A percentile compares a stretch with the other conserved stretches of the same genome.
Conservation (phyloP, 30 jellyfish, hydroid and myxozoan genomes). For the Chironex yamaguchii region DNA sequence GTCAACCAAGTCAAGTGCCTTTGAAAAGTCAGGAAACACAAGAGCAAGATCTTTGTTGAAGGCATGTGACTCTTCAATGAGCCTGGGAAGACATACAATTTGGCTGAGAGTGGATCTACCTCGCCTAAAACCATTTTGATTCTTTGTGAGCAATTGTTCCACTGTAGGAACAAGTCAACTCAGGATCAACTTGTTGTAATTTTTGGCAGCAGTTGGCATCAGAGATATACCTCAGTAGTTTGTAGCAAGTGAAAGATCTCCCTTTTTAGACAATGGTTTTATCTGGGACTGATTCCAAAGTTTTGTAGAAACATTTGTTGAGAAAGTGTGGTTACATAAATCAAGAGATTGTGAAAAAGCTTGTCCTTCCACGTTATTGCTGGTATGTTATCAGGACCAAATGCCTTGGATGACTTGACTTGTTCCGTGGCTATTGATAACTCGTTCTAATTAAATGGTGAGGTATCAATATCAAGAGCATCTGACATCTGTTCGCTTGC, state of each 20-base stretch:
- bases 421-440: no score
- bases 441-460: no score
- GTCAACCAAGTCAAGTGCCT: constrained; percentile 23
- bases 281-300: background rate
- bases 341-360: background rate
- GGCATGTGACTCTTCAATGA: constrained; percentile 1
- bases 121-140: constrained; percentile 41
- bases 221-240: constrained; percentile 8
- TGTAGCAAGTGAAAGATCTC: background rate
- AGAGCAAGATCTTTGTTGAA: background rate
- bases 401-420: background rate
- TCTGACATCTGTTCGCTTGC: background rate
- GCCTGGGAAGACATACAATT: constrained; percentile 11
- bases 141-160: constrained; percentile 9
- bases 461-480: no score
- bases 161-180: constrained; percentile 13
- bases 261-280: constrained; percentile 6
- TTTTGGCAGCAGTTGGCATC: constrained; percentile 5
- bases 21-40: background rate
- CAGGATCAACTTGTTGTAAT: background rate
- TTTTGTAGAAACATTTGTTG: background rate
- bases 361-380: background rate
- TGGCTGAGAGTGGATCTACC: constrained; percentile 39
- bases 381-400: constrained; percentile 32
- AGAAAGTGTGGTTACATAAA: background rate